phyloP scores from a whole-genome alignment of 1,140 invertebrate species.

The Caenorhabditis elegans region DNA sequence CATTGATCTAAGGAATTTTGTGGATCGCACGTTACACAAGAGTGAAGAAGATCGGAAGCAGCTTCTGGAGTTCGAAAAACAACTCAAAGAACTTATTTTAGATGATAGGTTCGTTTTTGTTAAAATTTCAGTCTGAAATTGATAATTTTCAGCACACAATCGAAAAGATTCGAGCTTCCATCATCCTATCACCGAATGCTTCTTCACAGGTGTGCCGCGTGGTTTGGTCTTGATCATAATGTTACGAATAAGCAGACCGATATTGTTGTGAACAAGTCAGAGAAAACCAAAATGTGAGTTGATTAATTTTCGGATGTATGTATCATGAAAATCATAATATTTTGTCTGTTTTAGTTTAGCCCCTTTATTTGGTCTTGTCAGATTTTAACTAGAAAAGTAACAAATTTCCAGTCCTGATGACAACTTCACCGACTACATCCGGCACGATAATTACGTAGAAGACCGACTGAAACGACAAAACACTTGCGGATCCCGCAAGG shows the following conservation, averaged over 20 bases:
- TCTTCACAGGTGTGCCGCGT: conserved; percentile 86
- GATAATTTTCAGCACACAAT: conserved; percentile 69
- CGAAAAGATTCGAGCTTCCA: conserved; percentile 83
- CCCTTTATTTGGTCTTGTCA: no score
- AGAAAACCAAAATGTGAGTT: conserved; percentile 74
- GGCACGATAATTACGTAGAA: background rate
- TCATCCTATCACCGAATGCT: conserved; percentile 92
- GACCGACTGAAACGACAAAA: background rate
- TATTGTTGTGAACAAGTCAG: conserved; percentile 81
- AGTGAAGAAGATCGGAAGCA: conserved; percentile 83
- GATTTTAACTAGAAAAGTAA: no score
- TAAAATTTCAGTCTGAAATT: background rate
- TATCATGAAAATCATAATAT: no score
- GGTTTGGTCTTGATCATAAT: conserved; percentile 90
- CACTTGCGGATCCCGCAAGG: background rate
- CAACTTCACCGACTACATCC: conserved; percentile 20
- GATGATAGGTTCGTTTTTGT: conserved; percentile 70
- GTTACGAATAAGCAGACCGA: conserved; percentile 81
- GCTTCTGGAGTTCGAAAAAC: conserved; percentile 82
- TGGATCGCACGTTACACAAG: conserved; percentile 85
- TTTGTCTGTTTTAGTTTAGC: no score
- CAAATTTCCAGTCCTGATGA: conserved; percentile 43
- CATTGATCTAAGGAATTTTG: conserved; percentile 81
- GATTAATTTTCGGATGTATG: conserved; percentile 17
- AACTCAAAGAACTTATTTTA: conserved; percentile 79